A percentile compares a stretch with the other conserved stretches of the same genome.
These are phyloP conservation scores for Mormoops blainvillei DNA, from an alignment of 2,113 vertebrate species.

Conservation along the genomic window DNA sequence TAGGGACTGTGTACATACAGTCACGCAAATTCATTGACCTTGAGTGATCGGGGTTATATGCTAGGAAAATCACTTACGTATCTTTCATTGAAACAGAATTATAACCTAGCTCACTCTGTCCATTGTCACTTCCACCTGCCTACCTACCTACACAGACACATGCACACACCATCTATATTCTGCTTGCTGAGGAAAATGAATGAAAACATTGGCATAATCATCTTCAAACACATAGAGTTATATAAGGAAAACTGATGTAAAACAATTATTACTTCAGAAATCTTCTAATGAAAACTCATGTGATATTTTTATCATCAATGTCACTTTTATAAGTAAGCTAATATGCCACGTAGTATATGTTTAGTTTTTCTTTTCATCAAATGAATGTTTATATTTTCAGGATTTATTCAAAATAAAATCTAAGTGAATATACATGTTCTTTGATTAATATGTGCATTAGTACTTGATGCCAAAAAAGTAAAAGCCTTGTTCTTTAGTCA, in stretches of 20 bases:
- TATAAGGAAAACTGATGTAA: background rate
- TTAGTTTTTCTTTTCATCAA: background rate
- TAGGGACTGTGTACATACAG: background rate
- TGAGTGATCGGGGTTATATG: background rate
- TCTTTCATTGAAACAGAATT: background rate
- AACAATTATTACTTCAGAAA: constrained; percentile 12
- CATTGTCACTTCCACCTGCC: background rate
- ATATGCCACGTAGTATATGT: background rate
- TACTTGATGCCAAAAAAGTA: background rate
- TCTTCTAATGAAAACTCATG: background rate
- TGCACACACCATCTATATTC: background rate
- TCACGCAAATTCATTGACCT: background rate
- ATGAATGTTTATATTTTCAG: background rate
- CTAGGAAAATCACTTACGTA: background rate
- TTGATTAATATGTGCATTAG: background rate
- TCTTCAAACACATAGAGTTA: background rate
- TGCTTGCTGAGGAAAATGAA: background rate
- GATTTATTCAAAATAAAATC: background rate
- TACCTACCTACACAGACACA: background rate
- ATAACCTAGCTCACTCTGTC: background rate
- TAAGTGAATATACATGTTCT: background rate
- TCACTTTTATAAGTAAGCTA: background rate
- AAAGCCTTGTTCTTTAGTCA: background rate
- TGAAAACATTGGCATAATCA: background rate
- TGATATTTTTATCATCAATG: background rate